A percentile compares a stretch with the other conserved stretches of the same genome.
Evolutionary conservation across 2,888 invertebrate species (phyloP).

Genomic region (Junonia oenone): DNA sequence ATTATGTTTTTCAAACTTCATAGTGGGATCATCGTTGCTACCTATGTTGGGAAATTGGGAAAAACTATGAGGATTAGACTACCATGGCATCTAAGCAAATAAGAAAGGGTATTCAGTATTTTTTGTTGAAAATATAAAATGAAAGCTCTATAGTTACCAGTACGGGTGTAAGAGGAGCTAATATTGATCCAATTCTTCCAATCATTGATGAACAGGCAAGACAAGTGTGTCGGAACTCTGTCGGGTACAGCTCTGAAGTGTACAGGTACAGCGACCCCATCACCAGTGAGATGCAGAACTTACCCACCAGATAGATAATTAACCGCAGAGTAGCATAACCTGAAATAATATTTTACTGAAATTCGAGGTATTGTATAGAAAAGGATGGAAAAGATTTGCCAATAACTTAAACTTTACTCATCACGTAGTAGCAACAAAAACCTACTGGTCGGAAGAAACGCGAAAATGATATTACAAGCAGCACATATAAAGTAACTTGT

Average conservation of each 20-base stretch:
- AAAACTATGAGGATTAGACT: too few relatives aligned
- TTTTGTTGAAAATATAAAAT: neutral
- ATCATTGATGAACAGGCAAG: conserved; percentile 83
- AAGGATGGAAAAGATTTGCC: too few relatives aligned
- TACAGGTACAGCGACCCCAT: conserved; percentile 83
- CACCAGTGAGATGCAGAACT: conserved; percentile 82
- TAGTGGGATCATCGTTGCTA: too few relatives aligned
- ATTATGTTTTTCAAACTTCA: too few relatives aligned
- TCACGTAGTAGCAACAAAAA: too few relatives aligned
- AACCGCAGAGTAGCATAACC: conserved; percentile 71
- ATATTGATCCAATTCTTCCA: conserved; percentile 81
- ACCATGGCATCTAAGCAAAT: neutral
- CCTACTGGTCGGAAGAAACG: neutral
- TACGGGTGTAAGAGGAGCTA: conserved; percentile 81
- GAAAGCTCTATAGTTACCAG: conserved; percentile 50
- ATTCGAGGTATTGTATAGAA: too few relatives aligned
- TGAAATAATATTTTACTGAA: too few relatives aligned
- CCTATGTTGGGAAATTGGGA: too few relatives aligned
- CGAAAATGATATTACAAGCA: conserved; percentile 29
- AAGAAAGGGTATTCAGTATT: neutral
- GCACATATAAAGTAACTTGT: conserved; percentile 29
- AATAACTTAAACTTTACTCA: too few relatives aligned
- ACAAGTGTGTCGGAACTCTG: conserved; percentile 82
- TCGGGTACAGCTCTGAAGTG: conserved; percentile 86
- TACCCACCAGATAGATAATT: conserved; percentile 79